phyloP scores from a whole-genome alignment of 2,888 invertebrate species.

The Cosmorhoe ocellata region DNA sequence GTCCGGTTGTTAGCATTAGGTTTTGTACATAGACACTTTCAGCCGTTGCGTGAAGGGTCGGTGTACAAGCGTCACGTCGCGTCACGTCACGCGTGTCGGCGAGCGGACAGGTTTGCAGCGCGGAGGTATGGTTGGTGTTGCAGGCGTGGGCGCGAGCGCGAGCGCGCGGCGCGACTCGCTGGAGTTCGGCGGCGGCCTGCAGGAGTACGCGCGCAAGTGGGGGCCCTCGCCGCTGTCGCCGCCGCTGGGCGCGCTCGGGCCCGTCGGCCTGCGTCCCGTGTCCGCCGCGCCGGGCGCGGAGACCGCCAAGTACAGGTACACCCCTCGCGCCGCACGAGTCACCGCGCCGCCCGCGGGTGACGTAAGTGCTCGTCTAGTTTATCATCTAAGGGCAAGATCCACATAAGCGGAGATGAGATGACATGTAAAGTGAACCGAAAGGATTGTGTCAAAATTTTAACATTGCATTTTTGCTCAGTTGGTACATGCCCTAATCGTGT shows the following conservation, averaged over 20 bases:
- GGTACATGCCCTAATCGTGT: too few relatives aligned
- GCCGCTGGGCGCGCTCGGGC: constrained; percentile 86
- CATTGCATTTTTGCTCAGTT: too few relatives aligned
- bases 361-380: neutral
- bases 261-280: constrained; percentile 84
- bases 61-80: constrained; percentile 34
- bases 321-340: too few relatives aligned
- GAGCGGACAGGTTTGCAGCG: constrained; percentile 40
- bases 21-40: constrained; percentile 29
- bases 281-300: constrained; percentile 94
- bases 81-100: constrained; percentile 21
- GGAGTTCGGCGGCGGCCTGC: constrained; percentile 81
- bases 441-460: too few relatives aligned
- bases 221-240: constrained; percentile 86
- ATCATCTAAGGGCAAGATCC: too few relatives aligned
- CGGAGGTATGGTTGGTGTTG: constrained; percentile 56
- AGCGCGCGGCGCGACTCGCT: constrained; percentile 78
- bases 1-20: constrained; percentile 11
- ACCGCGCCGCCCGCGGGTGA: too few relatives aligned
- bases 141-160: constrained; percentile 67
- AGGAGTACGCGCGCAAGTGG: constrained; percentile 82
- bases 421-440: too few relatives aligned
- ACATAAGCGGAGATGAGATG: too few relatives aligned
- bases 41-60: constrained; percentile 32
- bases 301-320: constrained; percentile 87